These are phyloP conservation scores for Drosophila merina DNA, from an alignment of 2,888 invertebrate species.

Conservation along the genomic window DNA sequence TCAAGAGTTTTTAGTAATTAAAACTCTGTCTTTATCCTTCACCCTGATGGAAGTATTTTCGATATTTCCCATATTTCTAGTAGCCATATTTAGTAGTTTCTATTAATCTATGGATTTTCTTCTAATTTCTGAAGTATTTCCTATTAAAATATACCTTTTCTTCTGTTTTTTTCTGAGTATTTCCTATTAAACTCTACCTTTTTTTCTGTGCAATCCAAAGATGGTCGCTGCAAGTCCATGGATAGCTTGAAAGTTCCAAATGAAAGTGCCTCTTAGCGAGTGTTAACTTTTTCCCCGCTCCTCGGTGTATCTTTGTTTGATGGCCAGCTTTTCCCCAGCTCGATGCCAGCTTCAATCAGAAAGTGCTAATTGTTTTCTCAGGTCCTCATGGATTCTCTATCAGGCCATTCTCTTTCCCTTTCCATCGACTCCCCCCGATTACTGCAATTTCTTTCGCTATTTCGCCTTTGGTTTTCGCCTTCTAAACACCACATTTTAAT, in stretches of 20 bases:
- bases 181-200: not conserved
- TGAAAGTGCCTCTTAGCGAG: constrained; percentile 25
- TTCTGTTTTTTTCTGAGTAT: too few species aligned
- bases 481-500: constrained; percentile 35
- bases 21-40: too few species aligned
- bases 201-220: constrained; percentile 21
- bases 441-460: constrained; percentile 21
- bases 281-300: not conserved
- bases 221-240: constrained; percentile 14
- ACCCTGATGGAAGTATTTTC: too few species aligned
- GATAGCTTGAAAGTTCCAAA: constrained; percentile 29
- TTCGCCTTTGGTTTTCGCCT: constrained; percentile 6
- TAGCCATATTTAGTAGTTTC: too few species aligned
- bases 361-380: constrained; percentile 38
- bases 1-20: too few species aligned
- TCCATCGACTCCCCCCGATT: constrained; percentile 2
- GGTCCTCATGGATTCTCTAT: constrained; percentile 12
- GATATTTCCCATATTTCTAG: too few species aligned
- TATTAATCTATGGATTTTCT: too few species aligned
- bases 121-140: too few species aligned
- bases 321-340: constrained; percentile 3
- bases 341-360: constrained; percentile 22
- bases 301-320: not conserved
- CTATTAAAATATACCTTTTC: too few species aligned
- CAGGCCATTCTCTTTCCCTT: too few species aligned